Percentiles rank a stretch among this genome's conserved stretches.
phyloP scores from a whole-genome alignment of 1,140 invertebrate species.

The Cydia strobilella region DNA sequence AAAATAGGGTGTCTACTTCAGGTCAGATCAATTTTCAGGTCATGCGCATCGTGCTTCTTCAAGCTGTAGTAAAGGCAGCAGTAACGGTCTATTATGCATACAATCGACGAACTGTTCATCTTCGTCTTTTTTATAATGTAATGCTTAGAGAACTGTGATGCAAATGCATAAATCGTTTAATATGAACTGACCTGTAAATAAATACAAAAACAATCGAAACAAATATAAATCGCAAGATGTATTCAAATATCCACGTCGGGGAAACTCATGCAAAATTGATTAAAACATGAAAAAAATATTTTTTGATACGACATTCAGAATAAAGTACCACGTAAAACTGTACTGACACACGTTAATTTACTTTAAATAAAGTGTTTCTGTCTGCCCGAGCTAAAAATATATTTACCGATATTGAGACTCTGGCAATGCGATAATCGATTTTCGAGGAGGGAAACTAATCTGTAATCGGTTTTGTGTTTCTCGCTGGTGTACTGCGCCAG shows the following conservation, averaged over 20 bases:
- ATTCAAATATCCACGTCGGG: background rate
- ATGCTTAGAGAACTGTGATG: no score
- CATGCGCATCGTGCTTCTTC: no score
- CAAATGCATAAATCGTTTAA: no score
- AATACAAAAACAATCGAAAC: slow-evolving; percentile 39
- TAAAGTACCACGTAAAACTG: slow-evolving; percentile 2
- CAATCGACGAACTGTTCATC: no score
- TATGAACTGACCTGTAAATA: background rate
- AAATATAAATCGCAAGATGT: background rate
- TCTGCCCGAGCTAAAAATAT: background rate
- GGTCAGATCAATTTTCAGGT: no score
- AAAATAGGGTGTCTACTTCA: no score
- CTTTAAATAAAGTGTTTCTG: slow-evolving; percentile 13
- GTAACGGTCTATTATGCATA: no score
- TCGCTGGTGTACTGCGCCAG: slow-evolving; percentile 87
- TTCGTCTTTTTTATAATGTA: no score
- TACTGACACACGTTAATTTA: slow-evolving; percentile 29
- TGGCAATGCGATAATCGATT: slow-evolving; percentile 86
- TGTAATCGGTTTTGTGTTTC: slow-evolving; percentile 86
- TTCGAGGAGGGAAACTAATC: slow-evolving; percentile 88
- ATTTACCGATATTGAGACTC: slow-evolving; percentile 88
- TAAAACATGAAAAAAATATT: slow-evolving; percentile 2
- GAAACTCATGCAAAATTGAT: slow-evolving; percentile 23
- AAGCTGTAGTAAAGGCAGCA: no score
- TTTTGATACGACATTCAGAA: slow-evolving; percentile 19